Evolutionary conservation across 2,113 vertebrate genomes (phyloP).

Genomic region (Falcunculus frontatus): DNA sequence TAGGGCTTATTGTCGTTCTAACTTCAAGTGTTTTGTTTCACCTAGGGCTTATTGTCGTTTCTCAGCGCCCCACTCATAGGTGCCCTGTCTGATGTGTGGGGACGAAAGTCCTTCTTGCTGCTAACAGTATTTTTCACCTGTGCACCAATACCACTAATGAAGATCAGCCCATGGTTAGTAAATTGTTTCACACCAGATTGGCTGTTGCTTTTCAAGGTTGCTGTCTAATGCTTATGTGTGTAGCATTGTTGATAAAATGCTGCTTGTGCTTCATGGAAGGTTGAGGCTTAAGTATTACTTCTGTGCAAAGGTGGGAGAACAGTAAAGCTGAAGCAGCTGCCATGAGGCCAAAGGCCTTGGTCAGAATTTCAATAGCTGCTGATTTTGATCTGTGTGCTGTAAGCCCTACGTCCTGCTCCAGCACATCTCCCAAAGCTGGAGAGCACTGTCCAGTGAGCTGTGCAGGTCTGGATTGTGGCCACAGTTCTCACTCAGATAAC

Average conservation of each 20-base stretch:
- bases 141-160: slow-evolving; percentile 87
- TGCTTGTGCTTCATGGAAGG: neutral
- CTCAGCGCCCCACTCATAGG: slow-evolving; percentile 88
- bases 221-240: neutral
- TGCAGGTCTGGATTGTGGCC: neutral
- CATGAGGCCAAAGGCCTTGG: neutral
- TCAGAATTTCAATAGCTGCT: neutral
- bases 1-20: slow-evolving; percentile 84
- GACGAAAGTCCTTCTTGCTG: slow-evolving; percentile 87
- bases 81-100: slow-evolving; percentile 88
- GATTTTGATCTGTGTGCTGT: neutral
- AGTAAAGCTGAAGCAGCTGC: neutral
- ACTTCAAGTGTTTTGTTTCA: neutral
- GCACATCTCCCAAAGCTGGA: neutral
- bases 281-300: neutral
- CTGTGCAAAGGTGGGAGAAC: neutral
- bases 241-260: neutral
- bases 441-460: neutral
- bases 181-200: neutral
- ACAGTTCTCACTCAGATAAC: neutral
- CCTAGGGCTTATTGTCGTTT: slow-evolving; percentile 84
- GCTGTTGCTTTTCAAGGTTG: neutral
- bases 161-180: slow-evolving; percentile 87
- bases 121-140: slow-evolving; percentile 90
- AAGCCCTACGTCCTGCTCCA: neutral